phyloP scores from a whole-genome alignment of 2,888 invertebrate genomes.

The Drosophila diplacantha region DNA sequence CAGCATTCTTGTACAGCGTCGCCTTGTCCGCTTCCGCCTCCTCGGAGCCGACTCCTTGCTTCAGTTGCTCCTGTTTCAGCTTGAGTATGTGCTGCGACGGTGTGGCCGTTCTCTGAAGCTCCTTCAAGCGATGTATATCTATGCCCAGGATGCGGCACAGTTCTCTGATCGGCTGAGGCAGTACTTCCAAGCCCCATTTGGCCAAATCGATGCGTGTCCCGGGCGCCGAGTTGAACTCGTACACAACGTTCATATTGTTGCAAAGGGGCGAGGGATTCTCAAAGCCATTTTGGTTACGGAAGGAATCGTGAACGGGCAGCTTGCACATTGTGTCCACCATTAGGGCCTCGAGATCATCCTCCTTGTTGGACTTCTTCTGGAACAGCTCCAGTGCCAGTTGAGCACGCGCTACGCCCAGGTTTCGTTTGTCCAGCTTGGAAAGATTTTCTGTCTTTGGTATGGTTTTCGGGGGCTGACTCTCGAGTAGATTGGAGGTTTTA shows the following conservation, averaged over 20 bases:
- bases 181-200: slow-evolving; percentile 49
- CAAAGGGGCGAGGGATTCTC: slow-evolving; percentile 56
- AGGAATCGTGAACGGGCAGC: slow-evolving; percentile 30
- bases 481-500: neutral
- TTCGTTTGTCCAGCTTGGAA: slow-evolving; percentile 38
- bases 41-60: slow-evolving; percentile 6
- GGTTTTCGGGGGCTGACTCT: neutral
- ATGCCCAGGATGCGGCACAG: slow-evolving; percentile 52
- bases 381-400: slow-evolving; percentile 25
- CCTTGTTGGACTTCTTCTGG: slow-evolving; percentile 2
- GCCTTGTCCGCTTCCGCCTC: slow-evolving; percentile 10
- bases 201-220: slow-evolving; percentile 33
- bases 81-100: slow-evolving; percentile 39
- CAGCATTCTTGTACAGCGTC: slow-evolving; percentile 33
- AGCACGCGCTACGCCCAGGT: slow-evolving; percentile 38
- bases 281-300: slow-evolving; percentile 24
- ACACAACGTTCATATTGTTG: slow-evolving; percentile 54
- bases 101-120: slow-evolving; percentile 35
- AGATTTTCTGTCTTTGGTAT: neutral
- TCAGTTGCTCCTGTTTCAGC: slow-evolving; percentile 12
- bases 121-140: slow-evolving; percentile 33
- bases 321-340: slow-evolving; percentile 50
- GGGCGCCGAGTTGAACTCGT: slow-evolving; percentile 53
- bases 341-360: slow-evolving; percentile 30
- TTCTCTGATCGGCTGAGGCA: slow-evolving; percentile 38